phyloP scores from a whole-genome alignment of 2,888 invertebrate genomes.

The Antitype chi region DNA sequence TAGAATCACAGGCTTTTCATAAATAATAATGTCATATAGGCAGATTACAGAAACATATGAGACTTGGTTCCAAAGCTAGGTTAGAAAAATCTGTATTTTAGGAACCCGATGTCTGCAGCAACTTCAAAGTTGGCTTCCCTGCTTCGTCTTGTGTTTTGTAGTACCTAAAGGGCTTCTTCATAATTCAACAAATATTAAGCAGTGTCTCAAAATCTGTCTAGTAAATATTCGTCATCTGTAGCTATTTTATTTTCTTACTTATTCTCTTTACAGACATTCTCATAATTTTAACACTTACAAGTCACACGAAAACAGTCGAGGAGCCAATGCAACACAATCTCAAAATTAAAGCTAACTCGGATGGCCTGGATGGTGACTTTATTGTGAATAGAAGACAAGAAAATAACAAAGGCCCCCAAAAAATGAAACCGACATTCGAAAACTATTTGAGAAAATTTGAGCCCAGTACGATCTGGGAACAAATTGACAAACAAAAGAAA shows the following conservation, averaged over 20 bases:
- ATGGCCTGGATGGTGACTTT: not conserved
- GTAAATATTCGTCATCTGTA: not conserved
- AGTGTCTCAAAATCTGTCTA: not conserved
- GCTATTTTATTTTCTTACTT: not conserved
- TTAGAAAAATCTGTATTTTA: too few relatives aligned
- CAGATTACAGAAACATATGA: too few relatives aligned
- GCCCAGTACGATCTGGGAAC: slow-evolving; percentile 70
- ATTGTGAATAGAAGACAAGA: not conserved
- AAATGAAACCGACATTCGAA: slow-evolving; percentile 62
- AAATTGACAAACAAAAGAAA: slow-evolving; percentile 68
- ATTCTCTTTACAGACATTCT: slow-evolving; percentile 27
- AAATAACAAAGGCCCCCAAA: not conserved
- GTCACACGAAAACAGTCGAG: slow-evolving; percentile 11
- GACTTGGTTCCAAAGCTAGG: too few relatives aligned
- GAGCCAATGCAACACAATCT: not conserved
- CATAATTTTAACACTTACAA: slow-evolving; percentile 23
- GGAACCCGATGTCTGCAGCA: too few relatives aligned
- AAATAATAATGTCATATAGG: too few relatives aligned
- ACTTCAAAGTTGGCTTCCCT: not conserved
- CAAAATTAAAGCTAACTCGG: not conserved
- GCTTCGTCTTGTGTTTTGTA: not conserved
- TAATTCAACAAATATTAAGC: not conserved
- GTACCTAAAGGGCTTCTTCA: not conserved
- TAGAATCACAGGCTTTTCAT: too few relatives aligned
- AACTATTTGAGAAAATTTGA: slow-evolving; percentile 67